These are phyloP conservation scores for Dicyrtomina minuta DNA, from an alignment of 2,888 invertebrate genomes.

Conservation along the genomic window DNA sequence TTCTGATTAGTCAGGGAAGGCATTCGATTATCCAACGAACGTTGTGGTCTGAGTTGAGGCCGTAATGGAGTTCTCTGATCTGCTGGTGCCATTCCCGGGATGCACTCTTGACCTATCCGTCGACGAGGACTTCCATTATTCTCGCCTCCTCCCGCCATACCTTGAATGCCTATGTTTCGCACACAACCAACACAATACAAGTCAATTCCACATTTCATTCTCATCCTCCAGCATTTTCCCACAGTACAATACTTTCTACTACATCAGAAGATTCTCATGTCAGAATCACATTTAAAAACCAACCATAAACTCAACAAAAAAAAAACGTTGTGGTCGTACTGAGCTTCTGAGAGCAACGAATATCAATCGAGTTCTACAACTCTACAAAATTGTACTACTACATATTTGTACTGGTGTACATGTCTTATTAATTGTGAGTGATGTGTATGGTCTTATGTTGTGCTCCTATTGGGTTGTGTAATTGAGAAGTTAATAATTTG, in stretches of 20 bases:
- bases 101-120: constrained; percentile 46
- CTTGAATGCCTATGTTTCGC: constrained; percentile 44
- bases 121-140: constrained; percentile 44
- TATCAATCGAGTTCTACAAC: no score
- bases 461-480: no score
- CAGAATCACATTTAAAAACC: no score
- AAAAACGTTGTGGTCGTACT: no score
- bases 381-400: no score
- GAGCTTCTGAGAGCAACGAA: no score
- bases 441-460: no score
- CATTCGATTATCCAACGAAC: constrained; percentile 53
- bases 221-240: background rate
- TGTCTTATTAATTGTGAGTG: no score
- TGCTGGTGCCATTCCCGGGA: constrained; percentile 30
- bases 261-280: no score
- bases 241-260: background rate
- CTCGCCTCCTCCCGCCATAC: constrained; percentile 36
- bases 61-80: constrained; percentile 46
- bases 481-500: no score
- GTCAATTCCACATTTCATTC: background rate
- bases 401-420: no score
- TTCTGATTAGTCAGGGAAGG: constrained; percentile 5
- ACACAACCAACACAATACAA: background rate
- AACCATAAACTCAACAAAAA: background rate
- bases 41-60: constrained; percentile 52